A percentile compares a stretch with the other conserved stretches of the same genome.
These are phyloP conservation scores for Chauna torquata DNA, from an alignment of 2,113 vertebrate genomes.

Conservation along the genomic window DNA sequence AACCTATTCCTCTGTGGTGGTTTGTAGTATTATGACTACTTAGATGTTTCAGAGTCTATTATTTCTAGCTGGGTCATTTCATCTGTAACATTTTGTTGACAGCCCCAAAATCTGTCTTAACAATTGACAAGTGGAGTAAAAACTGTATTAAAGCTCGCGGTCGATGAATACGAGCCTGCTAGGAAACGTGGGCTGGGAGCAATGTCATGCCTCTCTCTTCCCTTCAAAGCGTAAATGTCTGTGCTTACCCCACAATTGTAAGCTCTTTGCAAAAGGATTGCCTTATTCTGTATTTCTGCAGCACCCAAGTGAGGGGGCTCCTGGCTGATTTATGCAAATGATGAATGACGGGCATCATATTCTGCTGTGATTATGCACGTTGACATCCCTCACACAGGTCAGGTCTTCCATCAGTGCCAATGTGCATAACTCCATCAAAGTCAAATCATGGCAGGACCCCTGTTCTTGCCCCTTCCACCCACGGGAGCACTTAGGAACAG, in stretches of 20 bases:
- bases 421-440: not conserved
- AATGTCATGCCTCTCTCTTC: not conserved
- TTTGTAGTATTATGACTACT: not conserved
- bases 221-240: not conserved
- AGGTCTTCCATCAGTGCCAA: not conserved
- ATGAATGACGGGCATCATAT: not conserved
- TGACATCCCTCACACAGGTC: constrained; percentile 7
- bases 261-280: not conserved
- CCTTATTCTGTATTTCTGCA: not conserved
- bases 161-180: constrained; percentile 1
- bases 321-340: not conserved
- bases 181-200: not conserved
- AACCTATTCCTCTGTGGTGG: not conserved
- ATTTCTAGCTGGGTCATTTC: constrained; percentile 24
- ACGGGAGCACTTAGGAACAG: not conserved
- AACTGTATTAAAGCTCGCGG: not conserved
- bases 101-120: constrained; percentile 37
- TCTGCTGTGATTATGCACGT: not conserved
- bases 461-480: not conserved
- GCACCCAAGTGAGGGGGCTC: fast-evolving
- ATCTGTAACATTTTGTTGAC: constrained; percentile 27
- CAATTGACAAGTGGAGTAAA: constrained; percentile 45
- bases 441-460: not conserved
- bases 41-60: not conserved
- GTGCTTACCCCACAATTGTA: not conserved